Conservation (phyloP, 64 coral and sea anemone genomes). For the Montipora foliosa region DNA sequence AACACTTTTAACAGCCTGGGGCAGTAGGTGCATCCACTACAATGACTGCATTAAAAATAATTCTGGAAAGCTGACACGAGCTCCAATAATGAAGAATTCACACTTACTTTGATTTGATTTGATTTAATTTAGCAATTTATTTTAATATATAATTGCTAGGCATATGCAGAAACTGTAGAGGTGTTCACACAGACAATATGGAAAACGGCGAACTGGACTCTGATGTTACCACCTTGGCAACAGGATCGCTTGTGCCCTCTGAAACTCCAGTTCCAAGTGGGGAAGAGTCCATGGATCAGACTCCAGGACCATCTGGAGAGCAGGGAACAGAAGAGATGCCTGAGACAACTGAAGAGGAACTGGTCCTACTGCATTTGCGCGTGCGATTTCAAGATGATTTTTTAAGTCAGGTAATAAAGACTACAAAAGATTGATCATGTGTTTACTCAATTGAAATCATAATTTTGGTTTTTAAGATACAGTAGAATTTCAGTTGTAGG, state of each 20-base stretch:
- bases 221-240: not conserved
- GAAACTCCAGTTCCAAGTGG: not conserved
- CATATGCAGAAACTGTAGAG: not conserved
- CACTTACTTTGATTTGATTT: no score
- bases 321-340: not conserved
- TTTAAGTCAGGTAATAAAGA: not conserved
- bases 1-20: no score
- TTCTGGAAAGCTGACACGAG: no score
- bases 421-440: not conserved
- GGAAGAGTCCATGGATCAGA: conserved; percentile 1
- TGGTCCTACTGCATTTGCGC: not conserved
- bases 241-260: not conserved
- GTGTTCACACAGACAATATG: not conserved
- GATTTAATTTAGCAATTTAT: not conserved
- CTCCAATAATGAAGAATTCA: no score
- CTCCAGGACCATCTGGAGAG: not conserved
- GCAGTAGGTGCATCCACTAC: no score
- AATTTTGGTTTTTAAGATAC: no score
- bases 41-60: no score
- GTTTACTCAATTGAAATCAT: no score
- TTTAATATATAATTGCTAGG: not conserved
- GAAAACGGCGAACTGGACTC: not conserved
- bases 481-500: no score
- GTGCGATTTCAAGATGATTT: not conserved
- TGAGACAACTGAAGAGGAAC: not conserved